Base-by-base conservation (phyloP, 2,888 invertebrate genomes). In the Polietes domitor region DNA sequence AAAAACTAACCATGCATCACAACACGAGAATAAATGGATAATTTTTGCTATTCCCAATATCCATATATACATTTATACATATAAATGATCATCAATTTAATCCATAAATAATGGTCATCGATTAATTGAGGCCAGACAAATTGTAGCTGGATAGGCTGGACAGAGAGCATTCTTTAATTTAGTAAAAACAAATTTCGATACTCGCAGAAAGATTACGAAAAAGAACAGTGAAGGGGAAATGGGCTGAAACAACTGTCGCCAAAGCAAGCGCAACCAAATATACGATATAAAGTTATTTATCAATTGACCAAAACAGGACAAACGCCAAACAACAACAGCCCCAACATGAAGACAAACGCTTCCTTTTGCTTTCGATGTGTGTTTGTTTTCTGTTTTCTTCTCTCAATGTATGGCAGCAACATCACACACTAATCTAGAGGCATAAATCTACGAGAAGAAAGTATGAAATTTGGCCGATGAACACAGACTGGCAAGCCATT, bases 111-210 rank as follows among this genome's bases (percentile, higher is more conserved):
- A 85, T 50, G 77, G 47, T 26, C 76, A 81, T 73, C 80, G 78
- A 79, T 85, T 85, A 85, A 85, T 81, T 83, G 78, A 73, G 72
- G 70, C 43, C 21, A 58, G 78, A 85, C 78, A 85, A 85, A 80
- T 85, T 82, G 61, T 73, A 37, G 21, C 43, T 41, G 6, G 32
- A 79, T 47, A 70, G 47, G 17, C 15, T 28, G 32, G 58, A 41
- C 41, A 55, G 24, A 75, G 75, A 76, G 28, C 19, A n/a, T 77
- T 77, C 50, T 80, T 80, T 80, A 75, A 80, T 81, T 78, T 81
- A 75, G 71, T 73, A 68, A 80, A 74, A 80, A 76, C 7, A 43
- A 47, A 32, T 55, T 32, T 55, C 24, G 15, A 55, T 47, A 41
- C 61, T 41, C 15, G 41, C 10, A 7, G 2, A 10, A 12, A 10